Base-by-base conservation (phyloP, 2,888 invertebrate species). In the Rugalucina vietnamica region DNA sequence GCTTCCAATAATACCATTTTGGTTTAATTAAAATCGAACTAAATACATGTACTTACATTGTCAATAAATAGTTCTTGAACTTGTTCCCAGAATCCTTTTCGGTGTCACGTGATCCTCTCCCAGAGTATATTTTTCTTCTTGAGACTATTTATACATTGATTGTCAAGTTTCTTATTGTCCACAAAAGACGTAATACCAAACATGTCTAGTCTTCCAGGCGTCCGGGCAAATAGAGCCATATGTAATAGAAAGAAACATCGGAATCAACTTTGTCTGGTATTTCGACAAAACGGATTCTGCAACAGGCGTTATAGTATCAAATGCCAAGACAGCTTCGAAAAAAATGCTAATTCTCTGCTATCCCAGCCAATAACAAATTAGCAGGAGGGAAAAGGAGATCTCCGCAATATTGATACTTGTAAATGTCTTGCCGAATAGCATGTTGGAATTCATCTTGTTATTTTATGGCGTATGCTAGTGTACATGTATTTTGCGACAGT, bases 331-430 rank as follows among this genome's bases (percentile, higher is more conserved):
- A 4, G 65, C 29, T 34, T 65, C 34, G 10, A 34, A 65, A 65
- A n/a, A 65, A 65, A 65, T 65, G 65, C 21, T 34, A 65, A 65
- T 65, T 65, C 21, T 21, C 65, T 32, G 34, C 32, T 34, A 65
- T 65, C 65, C 65, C 34, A 65, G 65, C 65, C 65, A 65, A 65
- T 65, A 65, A 65, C 65, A 65, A 65, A 65, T 65, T 65, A 65
- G 65, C 65, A 18, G 18, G 29, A 3, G 34, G 29, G 34, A 65
- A 34, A 65, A 43, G 18, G 43, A 43, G 10, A 43, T 43, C 43
- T 43, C 43, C 18, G 8, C 43, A 18, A 43, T 43, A 43, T 18
- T 43, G 43, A 43, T 43, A 43, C 43, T 43, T 8, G 8, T 43
- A 8, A 8, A 43, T 43, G 43, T 43, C 43, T 12, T 43, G 43